Evolutionary conservation across 2,113 vertebrate species (phyloP).

Genomic region (Dasyprocta punctata): DNA sequence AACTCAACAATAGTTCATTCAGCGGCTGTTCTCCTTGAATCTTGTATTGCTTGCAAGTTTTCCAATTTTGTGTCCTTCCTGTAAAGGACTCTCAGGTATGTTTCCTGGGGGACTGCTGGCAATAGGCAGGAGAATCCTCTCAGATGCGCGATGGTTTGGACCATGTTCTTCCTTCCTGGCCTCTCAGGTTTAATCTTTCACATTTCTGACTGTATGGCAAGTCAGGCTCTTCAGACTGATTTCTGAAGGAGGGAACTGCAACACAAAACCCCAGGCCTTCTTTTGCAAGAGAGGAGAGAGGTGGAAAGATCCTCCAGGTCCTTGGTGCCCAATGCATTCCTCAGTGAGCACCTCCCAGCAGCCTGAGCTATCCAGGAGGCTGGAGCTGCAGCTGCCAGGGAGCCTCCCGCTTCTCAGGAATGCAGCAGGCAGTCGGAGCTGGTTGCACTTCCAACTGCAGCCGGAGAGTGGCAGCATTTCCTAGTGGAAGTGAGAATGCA

Average conservation of each 20-base stretch:
- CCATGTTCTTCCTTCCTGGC: background rate
- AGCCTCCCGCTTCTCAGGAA: background rate
- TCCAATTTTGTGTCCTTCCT: background rate
- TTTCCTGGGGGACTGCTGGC: background rate
- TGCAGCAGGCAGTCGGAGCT: background rate
- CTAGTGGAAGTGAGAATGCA: background rate
- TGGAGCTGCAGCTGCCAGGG: background rate
- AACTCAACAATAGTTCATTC: background rate
- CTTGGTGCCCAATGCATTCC: background rate
- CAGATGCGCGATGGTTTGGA: background rate
- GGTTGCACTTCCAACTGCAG: background rate
- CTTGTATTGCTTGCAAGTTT: background rate
- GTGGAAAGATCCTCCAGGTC: background rate
- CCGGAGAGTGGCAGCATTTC: background rate
- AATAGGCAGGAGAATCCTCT: no score
- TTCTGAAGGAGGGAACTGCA: background rate
- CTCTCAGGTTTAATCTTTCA: background rate
- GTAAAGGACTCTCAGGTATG: background rate
- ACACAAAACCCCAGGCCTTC: background rate
- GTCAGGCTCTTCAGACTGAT: background rate
- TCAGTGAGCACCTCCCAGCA: background rate
- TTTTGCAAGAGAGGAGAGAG: background rate
- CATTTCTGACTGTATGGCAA: background rate
- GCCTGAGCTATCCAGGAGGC: background rate
- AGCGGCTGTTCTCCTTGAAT: background rate